Base-by-base conservation (phyloP, 2,888 invertebrate species). In the Gandaritis pyraliata region DNA sequence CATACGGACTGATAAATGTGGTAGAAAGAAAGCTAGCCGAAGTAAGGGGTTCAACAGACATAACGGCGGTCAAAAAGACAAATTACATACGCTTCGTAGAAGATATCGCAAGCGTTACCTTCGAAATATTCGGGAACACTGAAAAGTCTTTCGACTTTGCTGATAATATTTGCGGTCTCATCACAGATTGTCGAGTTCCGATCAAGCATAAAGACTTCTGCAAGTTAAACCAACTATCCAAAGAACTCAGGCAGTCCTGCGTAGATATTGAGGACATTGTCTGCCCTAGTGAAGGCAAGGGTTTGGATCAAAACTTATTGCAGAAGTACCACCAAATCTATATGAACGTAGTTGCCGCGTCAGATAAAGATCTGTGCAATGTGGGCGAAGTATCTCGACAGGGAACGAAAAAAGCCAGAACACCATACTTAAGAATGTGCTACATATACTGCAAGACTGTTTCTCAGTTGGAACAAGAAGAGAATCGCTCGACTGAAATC, bases 371-470 rank as follows among this genome's bases (percentile, higher is more conserved):
- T 64, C 61, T 92, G 29, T 92, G 86, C 64, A 90, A 89, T 55
- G 79, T 91, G 1, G 79, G 81, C 1, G 92, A 92, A 68, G 86
- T 91, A 11, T 81, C 80, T 33, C 81, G 86, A 4, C 83, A 86
- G 30, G 83, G 83, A 0, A 85, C 74, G 12, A 92, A 83, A 59
- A 92, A 91, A 66, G 72, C 86, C 13, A 84, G 87, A 72, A 86
- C 77, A 59, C 91, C 89, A 58, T 94, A 93, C 73, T 77, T 94
- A 50, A 85, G 89, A 71, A 92, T 93, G 83, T 88, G 94, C 65
- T 93, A 93, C 71, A 93, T 93, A 78, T 94, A 94, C 71, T 86
- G 94, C 54, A 94, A 93, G 80, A 92, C 93, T 0, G 93, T 94
- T 38, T 90, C 93, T 0, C 92, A 92, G 71, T 76, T 94, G 18